Evolutionary conservation across 2,113 vertebrate species (phyloP).

Genomic region (Eulacestoma nigropectus): DNA sequence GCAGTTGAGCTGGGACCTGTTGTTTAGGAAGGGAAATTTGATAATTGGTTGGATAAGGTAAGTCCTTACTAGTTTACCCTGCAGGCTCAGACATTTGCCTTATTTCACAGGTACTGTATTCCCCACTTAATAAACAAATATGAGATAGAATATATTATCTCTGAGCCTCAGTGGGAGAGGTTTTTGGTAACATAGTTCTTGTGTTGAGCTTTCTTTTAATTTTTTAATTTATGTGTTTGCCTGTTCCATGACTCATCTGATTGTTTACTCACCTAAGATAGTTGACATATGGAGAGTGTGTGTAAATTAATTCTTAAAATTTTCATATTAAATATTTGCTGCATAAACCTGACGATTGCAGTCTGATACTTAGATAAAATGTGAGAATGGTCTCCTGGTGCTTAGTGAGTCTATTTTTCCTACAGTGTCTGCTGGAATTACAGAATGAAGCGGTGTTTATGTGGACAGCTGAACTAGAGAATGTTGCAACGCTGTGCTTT

Average conservation of each 20-base stretch:
- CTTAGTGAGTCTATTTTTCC: background rate
- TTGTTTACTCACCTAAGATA: background rate
- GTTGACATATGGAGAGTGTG: background rate
- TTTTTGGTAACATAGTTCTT: background rate
- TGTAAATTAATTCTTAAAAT: background rate
- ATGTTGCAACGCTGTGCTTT: constrained; percentile 92
- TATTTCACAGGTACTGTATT: background rate
- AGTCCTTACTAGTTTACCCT: background rate
- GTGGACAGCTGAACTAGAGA: constrained; percentile 98
- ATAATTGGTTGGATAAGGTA: background rate
- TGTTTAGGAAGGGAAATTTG: background rate
- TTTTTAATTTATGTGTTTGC: background rate
- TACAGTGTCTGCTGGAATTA: constrained; percentile 91
- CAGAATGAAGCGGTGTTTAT: constrained; percentile 98
- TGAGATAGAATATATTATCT: background rate
- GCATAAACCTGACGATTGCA: background rate
- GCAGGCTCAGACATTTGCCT: background rate
- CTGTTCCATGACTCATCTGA: background rate
- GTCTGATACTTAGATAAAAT: background rate
- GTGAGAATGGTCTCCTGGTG: background rate
- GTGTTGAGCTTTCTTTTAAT: background rate
- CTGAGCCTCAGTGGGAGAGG: background rate
- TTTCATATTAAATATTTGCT: background rate
- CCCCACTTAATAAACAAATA: background rate
- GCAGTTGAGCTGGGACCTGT: background rate